Conservation (phyloP, 2,113 vertebrate genomes). For the Channa maculata region DNA sequence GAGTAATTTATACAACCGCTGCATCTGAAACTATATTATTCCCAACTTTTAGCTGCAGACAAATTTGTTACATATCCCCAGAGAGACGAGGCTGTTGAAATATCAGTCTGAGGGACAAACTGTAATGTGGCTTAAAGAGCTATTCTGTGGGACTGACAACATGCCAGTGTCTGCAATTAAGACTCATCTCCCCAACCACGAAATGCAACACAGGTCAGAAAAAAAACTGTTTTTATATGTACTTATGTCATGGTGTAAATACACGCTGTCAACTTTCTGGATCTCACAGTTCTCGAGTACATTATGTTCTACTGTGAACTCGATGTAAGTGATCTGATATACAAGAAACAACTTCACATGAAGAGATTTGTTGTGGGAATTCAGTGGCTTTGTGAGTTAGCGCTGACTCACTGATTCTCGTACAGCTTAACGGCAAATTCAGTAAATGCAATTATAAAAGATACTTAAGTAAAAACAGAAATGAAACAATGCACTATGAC, state of each 20-base stretch:
- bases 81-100: slow-evolving; percentile 48
- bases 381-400: slow-evolving; percentile 42
- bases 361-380: slow-evolving; percentile 39
- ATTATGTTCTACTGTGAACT: slow-evolving; percentile 29
- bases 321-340: slow-evolving; percentile 26
- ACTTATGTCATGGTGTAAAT: slow-evolving; percentile 10
- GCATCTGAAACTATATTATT: slow-evolving; percentile 42
- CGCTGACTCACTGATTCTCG: slow-evolving; percentile 11
- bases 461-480: background rate
- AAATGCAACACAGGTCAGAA: slow-evolving; percentile 46
- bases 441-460: slow-evolving; percentile 43
- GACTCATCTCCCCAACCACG: slow-evolving; percentile 48
- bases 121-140: slow-evolving; percentile 46
- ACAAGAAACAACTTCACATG: slow-evolving; percentile 34
- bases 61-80: slow-evolving; percentile 37
- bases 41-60: slow-evolving; percentile 35
- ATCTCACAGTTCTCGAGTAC: slow-evolving; percentile 27
- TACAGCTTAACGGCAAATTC: slow-evolving; percentile 27
- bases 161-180: slow-evolving; percentile 51
- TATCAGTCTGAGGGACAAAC: slow-evolving; percentile 32
- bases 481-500: background rate
- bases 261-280: background rate
- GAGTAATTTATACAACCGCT: slow-evolving; percentile 54
- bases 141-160: slow-evolving; percentile 47
- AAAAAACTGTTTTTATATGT: slow-evolving; percentile 17